Conservation (phyloP, 2,797 vertebrate genomes). For the Champsocephalus gunnari region DNA sequence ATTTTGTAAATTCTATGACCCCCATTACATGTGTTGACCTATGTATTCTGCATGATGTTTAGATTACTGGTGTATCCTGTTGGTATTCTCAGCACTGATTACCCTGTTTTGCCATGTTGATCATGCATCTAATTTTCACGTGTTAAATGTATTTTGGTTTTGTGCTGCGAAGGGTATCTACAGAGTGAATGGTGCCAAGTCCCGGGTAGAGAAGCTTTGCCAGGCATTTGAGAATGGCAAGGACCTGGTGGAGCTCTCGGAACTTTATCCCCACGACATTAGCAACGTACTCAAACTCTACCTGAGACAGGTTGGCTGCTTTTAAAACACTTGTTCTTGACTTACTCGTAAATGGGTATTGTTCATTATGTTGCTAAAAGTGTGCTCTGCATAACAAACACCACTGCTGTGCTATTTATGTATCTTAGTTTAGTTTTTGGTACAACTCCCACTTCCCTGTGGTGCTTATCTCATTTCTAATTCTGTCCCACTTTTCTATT, state of each 20-base stretch:
- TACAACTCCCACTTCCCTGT: not conserved
- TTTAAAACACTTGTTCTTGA: not conserved
- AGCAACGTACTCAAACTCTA: conserved; percentile 98
- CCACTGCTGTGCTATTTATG: conserved; percentile 30
- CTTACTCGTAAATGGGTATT: not conserved
- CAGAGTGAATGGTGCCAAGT: conserved; percentile 96
- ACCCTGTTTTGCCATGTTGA: conserved; percentile 7
- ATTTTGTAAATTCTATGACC: not conserved
- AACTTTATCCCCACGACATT: conserved; percentile 96
- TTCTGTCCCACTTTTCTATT: conserved; percentile 52
- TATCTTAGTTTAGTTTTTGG: conserved; percentile 48
- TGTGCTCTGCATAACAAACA: not conserved
- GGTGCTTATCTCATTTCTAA: conserved; percentile 42
- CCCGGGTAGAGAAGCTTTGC: conserved; percentile 96
- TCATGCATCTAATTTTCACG: conserved; percentile 7
- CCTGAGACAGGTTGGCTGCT: conserved; percentile 91
- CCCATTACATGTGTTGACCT: not conserved
- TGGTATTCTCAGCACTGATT: conserved; percentile 4
- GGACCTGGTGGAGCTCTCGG: conserved; percentile 95
- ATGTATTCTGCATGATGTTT: not conserved
- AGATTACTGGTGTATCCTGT: not conserved
- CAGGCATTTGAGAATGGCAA: conserved; percentile 98
- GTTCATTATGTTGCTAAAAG: not conserved
- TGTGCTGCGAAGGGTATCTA: conserved; percentile 90
- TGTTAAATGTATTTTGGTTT: conserved; percentile 39